Base-by-base conservation (phyloP, 2,888 invertebrate genomes). In the Eupelmus urozonus region DNA sequence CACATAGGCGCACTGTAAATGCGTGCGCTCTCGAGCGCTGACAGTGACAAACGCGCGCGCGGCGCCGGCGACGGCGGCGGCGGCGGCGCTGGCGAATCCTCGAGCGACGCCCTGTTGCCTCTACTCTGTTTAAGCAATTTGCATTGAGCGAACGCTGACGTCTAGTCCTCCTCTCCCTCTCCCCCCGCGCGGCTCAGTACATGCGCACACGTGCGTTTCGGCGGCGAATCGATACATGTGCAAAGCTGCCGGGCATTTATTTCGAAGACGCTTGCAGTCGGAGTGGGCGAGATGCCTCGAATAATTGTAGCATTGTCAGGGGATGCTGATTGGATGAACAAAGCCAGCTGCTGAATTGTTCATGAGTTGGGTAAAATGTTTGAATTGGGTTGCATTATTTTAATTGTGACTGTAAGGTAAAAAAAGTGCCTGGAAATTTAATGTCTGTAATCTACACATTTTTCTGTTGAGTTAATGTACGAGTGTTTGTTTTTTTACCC, bases 21-120 rank as follows among this genome's bases (percentile, higher is more conserved):
- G 74, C 66, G 77, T 63, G 53, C 51, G 40, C 42, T 59, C 66
- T 45, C 60, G 40, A 29, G 53, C 63, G 69, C 76, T 80, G 82
- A 82, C 83, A 83, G 81, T 82, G 80, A 83, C 81, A 82, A 82
- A 83, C 78, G 82, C 73, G 70, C 71, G 80, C 63, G n/a, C 69
- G 13, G 23, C 42, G 13, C 3, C 34, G 34, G 9, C 9, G 34
- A 34, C 34, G 34, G 16, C 45, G 9, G n/a, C 69, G 34, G n/a
- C 69, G 13, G 16, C 45, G 45, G 29, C 69, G 13, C 27, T 18
- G 5, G 45, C 70, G 69, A 82, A 82, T 80, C 80, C 82, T 62
- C 80, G 53, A 60, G 45, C 63, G 69, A 77, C 80, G 82, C 78
- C 78, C 79, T 79, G 76, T 67, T 81, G 69, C 78, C 80, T 80